Evolutionary conservation across 1,140 invertebrate genomes (phyloP).

Genomic region (Temnothorax longispinosus): DNA sequence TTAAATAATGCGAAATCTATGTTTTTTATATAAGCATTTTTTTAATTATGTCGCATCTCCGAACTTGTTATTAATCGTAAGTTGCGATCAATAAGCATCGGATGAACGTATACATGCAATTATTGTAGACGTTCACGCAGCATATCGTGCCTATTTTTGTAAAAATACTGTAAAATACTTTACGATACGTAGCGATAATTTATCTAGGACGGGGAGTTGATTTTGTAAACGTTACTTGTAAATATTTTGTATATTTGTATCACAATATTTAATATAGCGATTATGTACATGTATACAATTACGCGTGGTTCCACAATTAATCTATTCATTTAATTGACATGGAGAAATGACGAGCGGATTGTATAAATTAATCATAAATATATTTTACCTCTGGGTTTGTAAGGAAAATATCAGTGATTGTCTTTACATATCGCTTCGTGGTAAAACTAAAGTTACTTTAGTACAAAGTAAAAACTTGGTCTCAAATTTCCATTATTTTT

Average conservation of each 20-base stretch:
- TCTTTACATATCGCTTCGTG: background rate
- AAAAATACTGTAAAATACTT: slow-evolving; percentile 61
- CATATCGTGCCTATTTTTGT: slow-evolving; percentile 43
- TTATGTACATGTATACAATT: slow-evolving; percentile 45
- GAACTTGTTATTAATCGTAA: slow-evolving; percentile 9
- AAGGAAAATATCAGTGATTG: background rate
- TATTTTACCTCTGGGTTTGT: slow-evolving; percentile 43
- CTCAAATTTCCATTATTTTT: background rate
- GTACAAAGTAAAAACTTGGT: background rate
- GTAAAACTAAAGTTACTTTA: background rate
- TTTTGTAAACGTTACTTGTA: slow-evolving; percentile 67
- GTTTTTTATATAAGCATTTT: slow-evolving; percentile 15
- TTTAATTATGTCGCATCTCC: background rate
- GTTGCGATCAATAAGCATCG: background rate
- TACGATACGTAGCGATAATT: background rate
- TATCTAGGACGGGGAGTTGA: slow-evolving; percentile 10
- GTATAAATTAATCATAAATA: slow-evolving; percentile 59
- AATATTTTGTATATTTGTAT: slow-evolving; percentile 77
- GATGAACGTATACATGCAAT: background rate
- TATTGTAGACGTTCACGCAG: background rate
- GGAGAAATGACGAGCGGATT: slow-evolving; percentile 11
- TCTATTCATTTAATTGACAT: slow-evolving; percentile 17
- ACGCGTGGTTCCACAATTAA: slow-evolving; percentile 8
- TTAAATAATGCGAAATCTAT: background rate
- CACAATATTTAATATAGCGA: slow-evolving; percentile 70